Evolutionary conservation across 2,888 invertebrate genomes (phyloP).

Genomic region (Scaptomyza cyrtandrae): DNA sequence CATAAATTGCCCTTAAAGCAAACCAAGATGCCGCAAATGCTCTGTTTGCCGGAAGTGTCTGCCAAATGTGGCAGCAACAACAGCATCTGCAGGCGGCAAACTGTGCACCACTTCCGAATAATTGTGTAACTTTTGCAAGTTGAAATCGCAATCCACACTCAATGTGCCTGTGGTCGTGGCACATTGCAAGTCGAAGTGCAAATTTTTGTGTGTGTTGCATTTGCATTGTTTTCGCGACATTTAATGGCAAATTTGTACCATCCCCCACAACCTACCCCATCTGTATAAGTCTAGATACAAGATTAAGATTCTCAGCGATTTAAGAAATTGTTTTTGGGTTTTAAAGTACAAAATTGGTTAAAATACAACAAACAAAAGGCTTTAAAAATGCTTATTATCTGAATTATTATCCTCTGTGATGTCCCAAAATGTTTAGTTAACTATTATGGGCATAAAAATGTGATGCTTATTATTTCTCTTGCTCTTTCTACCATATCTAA

Average conservation of each 20-base stretch:
- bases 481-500: no score
- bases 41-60: constrained; percentile 41
- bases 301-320: not conserved
- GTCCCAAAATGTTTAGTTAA: no score
- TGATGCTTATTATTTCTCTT: no score
- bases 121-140: not conserved
- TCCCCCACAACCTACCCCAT: not conserved
- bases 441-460: no score
- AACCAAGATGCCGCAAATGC: constrained; percentile 47
- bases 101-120: not conserved
- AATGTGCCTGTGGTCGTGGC: not conserved
- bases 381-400: no score
- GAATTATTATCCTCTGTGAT: no score
- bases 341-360: no score
- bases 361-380: no score
- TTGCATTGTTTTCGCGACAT: constrained; percentile 38
- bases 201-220: constrained; percentile 23
- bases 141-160: no score
- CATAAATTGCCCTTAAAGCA: constrained; percentile 47
- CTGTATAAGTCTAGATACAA: constrained; percentile 5
- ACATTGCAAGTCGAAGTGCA: constrained; percentile 7
- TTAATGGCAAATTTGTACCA: constrained; percentile 24
- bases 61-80: constrained; percentile 34
- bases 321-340: no score
- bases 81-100: not conserved